Evolutionary conservation across 2,797 vertebrate species (phyloP), one percentile per base, ranked within the genome.

Genomic region (Tamandua tetradactyla): DNA sequence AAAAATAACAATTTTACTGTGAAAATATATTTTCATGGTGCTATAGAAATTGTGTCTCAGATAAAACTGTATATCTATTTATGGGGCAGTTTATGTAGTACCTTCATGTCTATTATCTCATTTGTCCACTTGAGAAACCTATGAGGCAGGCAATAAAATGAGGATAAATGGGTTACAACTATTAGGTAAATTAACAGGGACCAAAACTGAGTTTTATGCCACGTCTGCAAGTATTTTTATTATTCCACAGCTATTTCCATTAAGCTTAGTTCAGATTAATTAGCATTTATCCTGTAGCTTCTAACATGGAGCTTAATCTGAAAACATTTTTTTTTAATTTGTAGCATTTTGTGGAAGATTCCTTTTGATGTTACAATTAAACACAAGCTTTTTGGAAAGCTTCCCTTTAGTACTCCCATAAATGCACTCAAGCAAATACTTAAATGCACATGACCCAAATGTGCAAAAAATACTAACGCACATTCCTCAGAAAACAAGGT

Each of bases 1-100:
- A 49, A 42, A 75, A 84, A 68, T 44, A 62, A n/a, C 40, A 64
- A 66, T 47, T 42, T 42, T 18, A 57, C 44, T 57, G 47, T 94
- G 32, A 74, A 95, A 86, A 93, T 35, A 13, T 42, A 83, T 80
- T 57, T 87, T 85, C 27, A 42, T 89, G 75, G 13, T 76, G 27
- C 8, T 75, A 6, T 72, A 68, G 40, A 82, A 82, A 85, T 37
- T 44, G 87, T 81, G 15, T 83, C 7, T 61, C 18, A 71, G 2
- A 35, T 83, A 76, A 82, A 62, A 37, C 0, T 17, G 44, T 69
- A 18, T 71, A 7, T 88, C 42, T 84, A 82, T 86, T 69, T 86
- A 7, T 22, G 40, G 27, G 5, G 10, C n/a, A 61, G 6, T 81
- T 95, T 82, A 42, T 91, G n/a, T 86, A 76, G 22, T 47, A 27